A percentile compares a stretch with the other conserved stretches of the same genome.
phyloP scores from a whole-genome alignment of 2,113 vertebrate genomes.

The Poecile atricapillus region DNA sequence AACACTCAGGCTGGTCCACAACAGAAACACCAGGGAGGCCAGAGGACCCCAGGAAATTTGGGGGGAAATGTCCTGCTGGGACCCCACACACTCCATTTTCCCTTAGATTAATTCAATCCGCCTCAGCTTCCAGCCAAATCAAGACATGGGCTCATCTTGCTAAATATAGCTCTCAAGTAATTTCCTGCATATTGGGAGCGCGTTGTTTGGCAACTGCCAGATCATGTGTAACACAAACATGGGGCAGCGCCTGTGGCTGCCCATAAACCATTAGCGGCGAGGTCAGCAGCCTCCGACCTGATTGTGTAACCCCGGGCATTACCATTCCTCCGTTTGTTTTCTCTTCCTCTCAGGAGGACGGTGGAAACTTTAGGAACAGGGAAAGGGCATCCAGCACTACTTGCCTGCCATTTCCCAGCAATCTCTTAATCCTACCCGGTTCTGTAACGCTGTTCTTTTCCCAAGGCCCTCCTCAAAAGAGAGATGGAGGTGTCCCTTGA shows the following conservation, averaged over 20 bases:
- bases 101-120: conserved; percentile 50
- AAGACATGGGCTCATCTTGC: conserved; percentile 51
- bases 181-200: conserved; percentile 44
- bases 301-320: conserved; percentile 57
- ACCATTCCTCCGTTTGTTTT: conserved; percentile 52
- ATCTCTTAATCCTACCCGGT: conserved; percentile 19
- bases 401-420: conserved; percentile 22
- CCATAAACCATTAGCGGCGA: conserved; percentile 52
- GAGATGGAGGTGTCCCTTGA: neutral
- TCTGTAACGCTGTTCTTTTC: neutral
- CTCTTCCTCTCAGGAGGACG: conserved; percentile 47
- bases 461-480: neutral
- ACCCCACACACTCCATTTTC: neutral
- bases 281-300: conserved; percentile 63
- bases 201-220: conserved; percentile 21
- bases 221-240: neutral
- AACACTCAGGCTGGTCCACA: neutral
- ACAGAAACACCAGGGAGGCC: neutral
- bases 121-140: conserved; percentile 58
- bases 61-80: neutral
- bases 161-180: conserved; percentile 51
- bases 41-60: neutral
- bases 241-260: conserved; percentile 47
- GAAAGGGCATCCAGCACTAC: conserved; percentile 36
- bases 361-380: conserved; percentile 45